Conservation (phyloP, 2,113 vertebrate species). For the Saccopteryx bilineata region DNA sequence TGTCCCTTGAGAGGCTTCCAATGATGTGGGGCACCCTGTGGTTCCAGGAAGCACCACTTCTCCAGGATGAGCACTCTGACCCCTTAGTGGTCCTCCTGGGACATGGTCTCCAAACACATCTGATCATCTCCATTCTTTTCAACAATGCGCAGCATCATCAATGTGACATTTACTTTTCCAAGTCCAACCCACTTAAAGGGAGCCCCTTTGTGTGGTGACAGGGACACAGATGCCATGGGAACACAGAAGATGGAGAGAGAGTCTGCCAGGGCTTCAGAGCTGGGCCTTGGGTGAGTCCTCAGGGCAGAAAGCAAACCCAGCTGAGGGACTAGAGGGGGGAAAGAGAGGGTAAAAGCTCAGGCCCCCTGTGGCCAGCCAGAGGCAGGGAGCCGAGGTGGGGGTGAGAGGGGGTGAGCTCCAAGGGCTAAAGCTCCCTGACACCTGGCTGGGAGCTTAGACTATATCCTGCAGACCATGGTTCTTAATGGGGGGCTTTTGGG, state of each 20-base stretch:
- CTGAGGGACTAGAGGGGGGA: background rate
- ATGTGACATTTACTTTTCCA: background rate
- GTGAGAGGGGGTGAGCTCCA: background rate
- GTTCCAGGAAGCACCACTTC: background rate
- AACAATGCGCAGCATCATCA: too few relatives aligned
- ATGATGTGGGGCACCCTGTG: background rate
- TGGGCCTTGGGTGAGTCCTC: background rate
- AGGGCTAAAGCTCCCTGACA: background rate
- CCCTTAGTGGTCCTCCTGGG: background rate
- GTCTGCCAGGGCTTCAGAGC: background rate
- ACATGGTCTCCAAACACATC: background rate
- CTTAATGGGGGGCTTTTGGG: background rate
- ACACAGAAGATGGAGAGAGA: background rate
- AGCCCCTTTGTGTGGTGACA: background rate
- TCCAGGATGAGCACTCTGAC: background rate
- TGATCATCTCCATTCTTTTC: background rate
- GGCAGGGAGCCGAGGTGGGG: fast-evolving
- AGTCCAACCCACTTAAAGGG: too few relatives aligned
- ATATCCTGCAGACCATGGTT: background rate
- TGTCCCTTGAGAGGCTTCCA: background rate
- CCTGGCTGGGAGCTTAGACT: background rate
- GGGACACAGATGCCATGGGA: background rate
- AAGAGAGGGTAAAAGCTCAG: fast-evolving
- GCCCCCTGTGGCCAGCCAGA: background rate
- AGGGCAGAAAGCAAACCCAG: background rate